Base-by-base conservation (phyloP, 1,140 invertebrate species). In the Gerris buenoi region DNA sequence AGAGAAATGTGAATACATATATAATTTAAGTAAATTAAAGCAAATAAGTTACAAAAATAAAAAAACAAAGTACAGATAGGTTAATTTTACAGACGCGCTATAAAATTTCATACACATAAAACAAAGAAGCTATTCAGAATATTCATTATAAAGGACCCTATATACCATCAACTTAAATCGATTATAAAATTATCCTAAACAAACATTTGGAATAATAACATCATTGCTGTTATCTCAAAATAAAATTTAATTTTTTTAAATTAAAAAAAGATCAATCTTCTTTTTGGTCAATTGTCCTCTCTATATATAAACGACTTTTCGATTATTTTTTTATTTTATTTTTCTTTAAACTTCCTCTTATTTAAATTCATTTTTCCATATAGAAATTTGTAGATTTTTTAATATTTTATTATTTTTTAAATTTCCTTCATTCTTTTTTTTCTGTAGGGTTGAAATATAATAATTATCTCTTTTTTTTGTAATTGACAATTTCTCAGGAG, bases 241-340 rank as follows among this genome's bases (percentile, higher is more conserved):
- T 46, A 46, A 46, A 46, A 46, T 46, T 46, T 46, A 46, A 46
- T n/a, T n/a, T 64, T 64, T 15, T 33, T 29, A 65, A 33, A 33
- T 29, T 29, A 22, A 65, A 33, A 46, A 29, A 22, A 18, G 26
- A 65, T 65, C 27, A 65, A 65, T 65, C 64, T 65, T 65, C 33
- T 10, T 65, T 65, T 29, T 33, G 18, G 27, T 25, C 23, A 18
- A 63, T 46, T 46, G 5, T 46, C 5, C 5, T 46, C 33, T 5
- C 5, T 46, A 10, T 46, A 5, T 46, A 10, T 46, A 10, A 10
- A 10, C 33, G 5, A 46, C 33, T 46, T 46, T 46, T 18, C 18
- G 5, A 5, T 18, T 10, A 18, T 10, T 46, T 46, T 46, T 18
- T 10, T 46, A 10, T 46, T 10, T 46, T 46, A 46, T 10, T 10